These are phyloP conservation scores for Candoia aspera DNA, from an alignment of 2,113 vertebrate genomes.

Conservation along the genomic window DNA sequence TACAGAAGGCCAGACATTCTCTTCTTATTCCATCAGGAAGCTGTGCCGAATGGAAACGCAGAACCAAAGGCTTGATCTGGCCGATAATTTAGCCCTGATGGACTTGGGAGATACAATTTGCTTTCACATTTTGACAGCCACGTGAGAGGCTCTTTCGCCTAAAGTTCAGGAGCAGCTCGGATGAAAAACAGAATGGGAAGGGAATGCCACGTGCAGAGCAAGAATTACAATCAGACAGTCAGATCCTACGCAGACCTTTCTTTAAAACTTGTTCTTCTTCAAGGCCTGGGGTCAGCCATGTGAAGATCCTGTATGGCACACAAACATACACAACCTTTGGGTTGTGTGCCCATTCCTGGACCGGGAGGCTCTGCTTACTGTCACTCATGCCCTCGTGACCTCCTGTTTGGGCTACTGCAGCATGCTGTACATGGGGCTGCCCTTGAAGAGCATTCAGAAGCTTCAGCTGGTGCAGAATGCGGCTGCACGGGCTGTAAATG, in stretches of 20 bases:
- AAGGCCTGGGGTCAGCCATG: background rate
- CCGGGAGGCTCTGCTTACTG: too few species aligned
- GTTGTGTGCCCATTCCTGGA: too few species aligned
- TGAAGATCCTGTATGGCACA: background rate
- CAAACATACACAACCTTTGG: too few species aligned
- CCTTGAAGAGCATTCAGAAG: too few species aligned
- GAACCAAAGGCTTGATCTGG: conserved; percentile 2
- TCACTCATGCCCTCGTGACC: too few species aligned
- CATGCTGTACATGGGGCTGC: too few species aligned
- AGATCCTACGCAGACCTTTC: background rate
- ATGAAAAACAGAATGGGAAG: background rate
- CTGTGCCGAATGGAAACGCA: background rate
- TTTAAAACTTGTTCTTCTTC: background rate
- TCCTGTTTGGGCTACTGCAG: too few species aligned
- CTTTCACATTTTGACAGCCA: background rate
- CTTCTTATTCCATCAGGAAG: background rate
- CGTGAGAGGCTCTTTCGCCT: background rate
- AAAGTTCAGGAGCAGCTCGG: background rate
- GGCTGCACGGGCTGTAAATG: too few species aligned
- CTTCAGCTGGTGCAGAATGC: too few species aligned
- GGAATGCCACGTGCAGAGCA: background rate
- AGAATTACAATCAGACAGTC: background rate
- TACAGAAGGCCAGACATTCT: conserved; percentile 1
- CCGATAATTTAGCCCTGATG: conserved; percentile 7
- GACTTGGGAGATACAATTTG: background rate